Evolutionary conservation across 2,888 invertebrate species (phyloP).

Genomic region (Ormyrus labotus): DNA sequence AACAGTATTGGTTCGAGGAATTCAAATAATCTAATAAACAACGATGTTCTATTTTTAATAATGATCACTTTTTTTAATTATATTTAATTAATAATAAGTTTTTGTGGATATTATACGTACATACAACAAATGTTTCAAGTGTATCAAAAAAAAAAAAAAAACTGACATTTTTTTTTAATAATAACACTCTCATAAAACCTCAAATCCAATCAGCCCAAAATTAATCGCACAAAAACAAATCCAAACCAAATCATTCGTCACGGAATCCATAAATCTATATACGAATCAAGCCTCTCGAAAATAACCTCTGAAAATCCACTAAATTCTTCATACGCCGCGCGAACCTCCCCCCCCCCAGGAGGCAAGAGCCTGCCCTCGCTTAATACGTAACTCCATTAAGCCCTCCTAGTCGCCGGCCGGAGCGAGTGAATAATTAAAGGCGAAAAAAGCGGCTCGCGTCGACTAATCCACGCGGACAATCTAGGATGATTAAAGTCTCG

Average conservation of each 20-base stretch:
- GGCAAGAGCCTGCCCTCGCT: not conserved
- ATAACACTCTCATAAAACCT: not conserved
- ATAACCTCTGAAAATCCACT: not conserved
- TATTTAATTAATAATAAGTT: too few species aligned
- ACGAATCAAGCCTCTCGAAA: not conserved
- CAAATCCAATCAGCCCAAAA: not conserved
- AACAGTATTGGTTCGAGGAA: too few species aligned
- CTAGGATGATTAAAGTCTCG: slow-evolving; percentile 41
- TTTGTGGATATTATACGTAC: too few species aligned
- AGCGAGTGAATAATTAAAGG: slow-evolving; percentile 28
- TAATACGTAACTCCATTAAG: slow-evolving; percentile 15
- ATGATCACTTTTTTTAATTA: too few species aligned
- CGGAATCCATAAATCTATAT: not conserved
- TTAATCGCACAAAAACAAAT: not conserved
- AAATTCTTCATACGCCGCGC: slow-evolving; percentile 1
- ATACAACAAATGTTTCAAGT: too few species aligned
- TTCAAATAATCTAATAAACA: too few species aligned
- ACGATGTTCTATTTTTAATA: too few species aligned
- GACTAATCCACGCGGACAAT: slow-evolving; percentile 38
- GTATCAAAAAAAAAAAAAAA: too few species aligned
- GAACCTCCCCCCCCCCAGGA: not conserved
- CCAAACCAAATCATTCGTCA: slow-evolving; percentile 16
- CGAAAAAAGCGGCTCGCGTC: slow-evolving; percentile 9
- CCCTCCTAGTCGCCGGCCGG: not conserved
- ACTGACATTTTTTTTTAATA: too few species aligned